Evolutionary conservation across 2,797 vertebrate species (phyloP), one percentile per base, ranked within the genome.

Genomic region (Myotis planiceps): DNA sequence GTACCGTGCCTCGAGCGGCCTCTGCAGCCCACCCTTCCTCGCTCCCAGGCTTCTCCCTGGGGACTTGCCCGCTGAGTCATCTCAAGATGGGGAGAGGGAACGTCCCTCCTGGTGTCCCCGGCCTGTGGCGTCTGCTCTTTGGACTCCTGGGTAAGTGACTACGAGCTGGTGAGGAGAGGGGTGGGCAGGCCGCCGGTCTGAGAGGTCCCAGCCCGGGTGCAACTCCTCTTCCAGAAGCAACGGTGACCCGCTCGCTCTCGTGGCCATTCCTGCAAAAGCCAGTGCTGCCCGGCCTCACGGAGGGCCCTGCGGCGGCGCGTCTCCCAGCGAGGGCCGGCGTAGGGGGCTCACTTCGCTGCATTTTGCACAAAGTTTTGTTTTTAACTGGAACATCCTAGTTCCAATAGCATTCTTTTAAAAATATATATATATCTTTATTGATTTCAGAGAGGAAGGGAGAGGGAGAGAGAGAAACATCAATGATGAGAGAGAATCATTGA

Each of bases 31-130:
- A 8, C 27, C 55, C n/a, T 63, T 42, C 21, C 58, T 27, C 55
- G 4, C 10, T 1, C 10, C 55, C 55, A 58, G 55, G 55, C 25
- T 58, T 58, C 55, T 12, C 55, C 55, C 2, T 13, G 42, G 72
- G 23, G 66, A 72, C 9, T 39, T 83, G 27, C 37, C n/a, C 4
- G 25, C 76, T 45, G 51, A 32, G 7, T 76, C 32, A 49, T 34
- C 47, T 66, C 81, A 60, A 47, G 86, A 93, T 83, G 87, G 93
- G 32, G 82, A 94, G 58, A 49, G 32, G 39, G 37, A 76, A 83
- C 5, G 1, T 72, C 3, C 51, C 63, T 25, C 27, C 47, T 6
- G 25, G 27, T 34, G 37, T 15, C 53, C 51, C 37, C 21, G 15
- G 39, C 32, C 47, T 71, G 18, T 27, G 68, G 60, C 65, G n/a